These are phyloP conservation scores for Tetramorium alpestre DNA, from an alignment of 1,140 invertebrate species.

Conservation along the genomic window DNA sequence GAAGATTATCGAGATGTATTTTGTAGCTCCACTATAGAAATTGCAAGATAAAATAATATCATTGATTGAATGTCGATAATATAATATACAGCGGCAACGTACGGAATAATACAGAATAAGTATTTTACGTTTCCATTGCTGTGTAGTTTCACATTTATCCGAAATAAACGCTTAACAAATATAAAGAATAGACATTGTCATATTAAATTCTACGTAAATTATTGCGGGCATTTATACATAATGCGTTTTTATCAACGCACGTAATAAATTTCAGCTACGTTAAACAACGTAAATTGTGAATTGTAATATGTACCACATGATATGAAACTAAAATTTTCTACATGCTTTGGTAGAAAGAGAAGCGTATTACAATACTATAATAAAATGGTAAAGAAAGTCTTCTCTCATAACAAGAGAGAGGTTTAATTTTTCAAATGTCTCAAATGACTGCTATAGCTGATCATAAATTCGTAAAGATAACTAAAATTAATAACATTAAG, in stretches of 20 bases:
- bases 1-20: not conserved
- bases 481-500: conserved; percentile 14
- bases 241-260: not conserved
- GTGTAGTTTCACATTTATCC: not conserved
- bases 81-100: not conserved
- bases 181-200: not conserved
- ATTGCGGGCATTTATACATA: not conserved
- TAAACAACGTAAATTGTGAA: not conserved
- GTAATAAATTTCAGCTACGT: not conserved
- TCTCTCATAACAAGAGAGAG: not conserved
- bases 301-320: not conserved
- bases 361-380: not conserved
- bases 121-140: not conserved
- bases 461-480: conserved; percentile 24
- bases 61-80: not conserved
- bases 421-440: not conserved
- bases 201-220: not conserved
- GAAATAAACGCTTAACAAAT: not conserved
- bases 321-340: not conserved
- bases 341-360: not conserved
- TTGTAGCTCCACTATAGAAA: not conserved
- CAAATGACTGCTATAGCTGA: not conserved
- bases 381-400: conserved; percentile 6
- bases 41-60: conserved; percentile 6
- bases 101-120: not conserved